Conservation (phyloP, 2,888 invertebrate genomes). For the Chorisops tibialis region DNA sequence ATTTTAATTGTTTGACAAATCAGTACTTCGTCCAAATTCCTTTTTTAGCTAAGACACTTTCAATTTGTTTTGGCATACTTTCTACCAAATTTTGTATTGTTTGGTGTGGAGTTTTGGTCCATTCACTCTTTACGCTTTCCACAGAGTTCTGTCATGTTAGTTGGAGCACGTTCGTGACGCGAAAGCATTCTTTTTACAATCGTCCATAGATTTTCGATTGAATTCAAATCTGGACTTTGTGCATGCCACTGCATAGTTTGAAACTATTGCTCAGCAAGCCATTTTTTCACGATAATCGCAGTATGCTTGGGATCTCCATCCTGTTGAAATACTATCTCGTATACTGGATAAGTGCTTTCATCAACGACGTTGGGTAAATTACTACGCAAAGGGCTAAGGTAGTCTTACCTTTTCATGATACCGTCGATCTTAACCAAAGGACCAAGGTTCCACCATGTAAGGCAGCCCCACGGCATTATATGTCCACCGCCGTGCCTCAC, state of each 20-base stretch:
- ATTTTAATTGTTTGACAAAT: not conserved
- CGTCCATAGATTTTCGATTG: not conserved
- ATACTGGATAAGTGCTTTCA: not conserved
- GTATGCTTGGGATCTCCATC: slow-evolving; percentile 3
- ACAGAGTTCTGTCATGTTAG: too few species aligned
- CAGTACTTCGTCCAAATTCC: not conserved
- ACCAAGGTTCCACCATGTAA: slow-evolving; percentile 11
- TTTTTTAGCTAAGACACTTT: not conserved
- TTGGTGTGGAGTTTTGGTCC: not conserved
- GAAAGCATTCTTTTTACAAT: too few species aligned
- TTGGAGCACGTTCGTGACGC: too few species aligned
- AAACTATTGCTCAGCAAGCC: not conserved
- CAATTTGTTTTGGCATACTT: slow-evolving; percentile 2
- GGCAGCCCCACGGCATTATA: slow-evolving; percentile 3
- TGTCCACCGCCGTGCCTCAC: slow-evolving; percentile 3
- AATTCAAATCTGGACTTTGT: not conserved
- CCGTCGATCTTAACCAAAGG: slow-evolving; percentile 5
- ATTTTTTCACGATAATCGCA: slow-evolving; percentile 2
- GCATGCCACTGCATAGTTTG: not conserved
- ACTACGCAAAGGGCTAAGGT: not conserved
- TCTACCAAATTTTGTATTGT: not conserved
- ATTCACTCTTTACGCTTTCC: too few species aligned
- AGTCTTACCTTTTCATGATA: slow-evolving; percentile 14
- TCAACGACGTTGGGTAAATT: slow-evolving; percentile 11
- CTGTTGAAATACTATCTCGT: slow-evolving; percentile 14